A percentile compares a stretch with the other conserved stretches of the same genome.
These are phyloP conservation scores for Sphenopsis melanotis DNA, from an alignment of 2,797 vertebrate genomes.

Conservation along the genomic window DNA sequence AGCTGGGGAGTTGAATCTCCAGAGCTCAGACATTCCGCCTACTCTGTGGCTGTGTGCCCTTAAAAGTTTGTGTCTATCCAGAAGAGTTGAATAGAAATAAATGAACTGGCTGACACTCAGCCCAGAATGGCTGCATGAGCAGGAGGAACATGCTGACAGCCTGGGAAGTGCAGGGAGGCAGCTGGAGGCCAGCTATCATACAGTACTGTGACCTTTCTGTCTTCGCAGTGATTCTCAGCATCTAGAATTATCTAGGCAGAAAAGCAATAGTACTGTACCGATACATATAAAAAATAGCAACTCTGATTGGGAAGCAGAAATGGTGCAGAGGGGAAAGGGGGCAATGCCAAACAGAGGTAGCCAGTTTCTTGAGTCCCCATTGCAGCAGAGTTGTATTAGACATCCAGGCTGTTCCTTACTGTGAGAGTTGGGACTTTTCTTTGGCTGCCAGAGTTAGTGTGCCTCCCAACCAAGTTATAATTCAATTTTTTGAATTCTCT, in stretches of 20 bases:
- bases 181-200: neutral
- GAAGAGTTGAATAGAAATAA: neutral
- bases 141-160: neutral
- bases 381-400: neutral
- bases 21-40: neutral
- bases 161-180: neutral
- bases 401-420: neutral
- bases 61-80: neutral
- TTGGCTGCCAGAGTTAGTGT: neutral
- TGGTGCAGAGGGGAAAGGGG: neutral
- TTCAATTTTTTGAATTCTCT: neutral
- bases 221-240: neutral
- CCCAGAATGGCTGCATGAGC: neutral
- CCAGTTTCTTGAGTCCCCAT: neutral
- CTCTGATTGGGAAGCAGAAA: neutral
- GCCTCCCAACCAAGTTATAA: neutral
- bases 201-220: neutral
- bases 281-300: neutral
- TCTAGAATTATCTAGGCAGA: neutral
- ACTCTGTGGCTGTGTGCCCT: neutral
- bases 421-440: neutral
- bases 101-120: neutral
- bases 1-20: neutral
- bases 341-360: neutral
- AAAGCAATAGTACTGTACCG: accelerated